Base-by-base conservation (phyloP, 2,113 vertebrate genomes). In the Urocolius indicus region DNA sequence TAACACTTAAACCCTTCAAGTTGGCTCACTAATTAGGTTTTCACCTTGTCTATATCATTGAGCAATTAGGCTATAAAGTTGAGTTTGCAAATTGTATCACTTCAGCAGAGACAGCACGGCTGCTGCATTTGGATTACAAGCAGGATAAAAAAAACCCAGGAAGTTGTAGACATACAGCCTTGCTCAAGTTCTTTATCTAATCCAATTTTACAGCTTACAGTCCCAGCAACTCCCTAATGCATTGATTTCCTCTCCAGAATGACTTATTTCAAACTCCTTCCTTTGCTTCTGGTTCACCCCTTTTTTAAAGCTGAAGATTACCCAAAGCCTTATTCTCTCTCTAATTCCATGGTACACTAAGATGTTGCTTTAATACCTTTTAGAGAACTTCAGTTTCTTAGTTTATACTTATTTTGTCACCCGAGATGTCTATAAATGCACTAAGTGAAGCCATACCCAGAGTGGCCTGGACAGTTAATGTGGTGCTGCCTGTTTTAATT, bases 171-270 rank as follows among this genome's bases (percentile, higher is more conserved):
- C 69, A 45, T 27, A 41, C 2, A 85, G 46, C 49, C 55, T 91
- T 85, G 69, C 29, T 90, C 27, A 62, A 26, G 58, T 73, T 87
- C 83, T 85, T 90, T 43, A 79, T 87, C 67, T 96, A 94, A 95
- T 91, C 89, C 78, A 93, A 16, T 96, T 96, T 89, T 89, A 91
- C 57, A 93, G 90, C 73, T 89, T 75, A 38, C 63, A 90, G 79
- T 67, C 43, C 57, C 69, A 29, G 71, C 54, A 30, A 5, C 61
- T 85, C n/a, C 34, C 14, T 78, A 84, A 80, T 82, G 81, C 54
- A 54, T 85, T 76, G 51, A 89, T 62, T 62, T 87, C 54, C 32
- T 15, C 51, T 85, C 62, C 59, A 75, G n/a, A 65, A 30, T 3
- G 48, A 87, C 32, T 90, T 89, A 38, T 83, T 91, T 90, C 10